Conservation (phyloP, 2,797 vertebrate genomes). For the Syngnathus rostellatus region DNA sequence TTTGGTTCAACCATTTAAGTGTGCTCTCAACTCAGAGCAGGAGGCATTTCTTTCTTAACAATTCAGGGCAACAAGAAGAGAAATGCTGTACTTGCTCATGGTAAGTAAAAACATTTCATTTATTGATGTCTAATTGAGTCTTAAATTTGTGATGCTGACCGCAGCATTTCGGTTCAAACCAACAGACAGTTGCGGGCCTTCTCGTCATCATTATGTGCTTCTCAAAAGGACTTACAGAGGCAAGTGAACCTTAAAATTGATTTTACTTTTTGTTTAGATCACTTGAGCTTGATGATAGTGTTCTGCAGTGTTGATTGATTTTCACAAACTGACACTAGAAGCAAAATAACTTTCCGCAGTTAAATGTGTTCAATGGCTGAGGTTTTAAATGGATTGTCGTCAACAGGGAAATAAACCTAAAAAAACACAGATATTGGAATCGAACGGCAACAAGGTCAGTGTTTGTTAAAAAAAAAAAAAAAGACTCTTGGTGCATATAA, state of each 20-base stretch:
- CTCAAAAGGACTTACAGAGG: conserved; percentile 54
- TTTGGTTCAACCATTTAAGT: not conserved
- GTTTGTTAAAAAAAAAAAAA: not conserved
- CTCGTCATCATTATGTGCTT: conserved; percentile 59
- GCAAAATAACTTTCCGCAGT: not conserved
- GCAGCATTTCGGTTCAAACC: conserved; percentile 4
- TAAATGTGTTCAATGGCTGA: not conserved
- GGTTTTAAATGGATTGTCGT: not conserved
- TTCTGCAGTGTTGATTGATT: not conserved
- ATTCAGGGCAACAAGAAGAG: conserved; percentile 8
- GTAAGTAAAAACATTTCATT: conserved; percentile 45
- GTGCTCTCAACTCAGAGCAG: not conserved
- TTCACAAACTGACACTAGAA: not conserved
- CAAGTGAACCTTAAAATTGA: conserved; percentile 23
- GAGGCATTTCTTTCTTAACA: not conserved
- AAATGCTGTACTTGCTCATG: conserved; percentile 59
- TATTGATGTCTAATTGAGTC: not conserved
- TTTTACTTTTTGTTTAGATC: not conserved
- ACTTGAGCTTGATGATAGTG: not conserved
- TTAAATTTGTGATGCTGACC: conserved; percentile 5
- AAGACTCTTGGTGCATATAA: not conserved
- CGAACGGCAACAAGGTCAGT: conserved; percentile 49
- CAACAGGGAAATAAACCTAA: conserved; percentile 37
- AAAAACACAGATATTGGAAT: conserved; percentile 36
- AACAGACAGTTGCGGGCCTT: conserved; percentile 46